Percentiles rank a stretch among this genome's conserved stretches.
Conservation (phyloP, 2,888 invertebrate genomes). For the Idaea straminata region DNA sequence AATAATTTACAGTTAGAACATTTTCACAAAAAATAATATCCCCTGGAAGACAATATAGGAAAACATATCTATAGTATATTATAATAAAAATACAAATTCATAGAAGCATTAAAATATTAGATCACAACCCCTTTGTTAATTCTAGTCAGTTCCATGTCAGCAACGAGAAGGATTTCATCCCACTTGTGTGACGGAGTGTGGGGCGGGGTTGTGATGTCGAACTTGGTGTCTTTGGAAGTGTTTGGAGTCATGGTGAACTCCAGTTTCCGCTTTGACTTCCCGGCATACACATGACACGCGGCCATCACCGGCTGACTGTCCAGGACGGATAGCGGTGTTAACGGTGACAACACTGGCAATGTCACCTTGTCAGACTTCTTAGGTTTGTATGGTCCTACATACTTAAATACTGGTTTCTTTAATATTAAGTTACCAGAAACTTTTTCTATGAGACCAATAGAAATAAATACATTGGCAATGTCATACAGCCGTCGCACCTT, state of each 20-base stretch:
- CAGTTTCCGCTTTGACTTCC: constrained; percentile 71
- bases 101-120: constrained; percentile 36
- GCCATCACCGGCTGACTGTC: constrained; percentile 50
- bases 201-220: constrained; percentile 64
- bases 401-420: constrained; percentile 84
- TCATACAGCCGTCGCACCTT: constrained; percentile 88
- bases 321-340: constrained; percentile 59
- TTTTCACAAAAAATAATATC: constrained; percentile 34
- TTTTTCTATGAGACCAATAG: constrained; percentile 86
- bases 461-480: constrained; percentile 88
- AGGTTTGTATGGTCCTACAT: constrained; percentile 78
- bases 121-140: constrained; percentile 75
- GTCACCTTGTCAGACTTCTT: constrained; percentile 56
- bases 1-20: constrained; percentile 35
- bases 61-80: constrained; percentile 28
- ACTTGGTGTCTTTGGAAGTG: constrained; percentile 54
- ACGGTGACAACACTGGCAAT: constrained; percentile 56
- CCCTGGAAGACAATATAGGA: constrained; percentile 65
- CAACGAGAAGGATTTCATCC: constrained; percentile 79
- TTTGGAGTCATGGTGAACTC: constrained; percentile 65
- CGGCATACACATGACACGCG: constrained; percentile 58
- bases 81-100: constrained; percentile 46
- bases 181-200: constrained; percentile 76
- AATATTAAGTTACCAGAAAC: constrained; percentile 81
- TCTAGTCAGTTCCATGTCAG: constrained; percentile 80